Percentiles rank a stretch among this genome's conserved stretches.
These are phyloP conservation scores for Nomada goodeniana DNA, from an alignment of 2,888 invertebrate genomes.

Conservation along the genomic window DNA sequence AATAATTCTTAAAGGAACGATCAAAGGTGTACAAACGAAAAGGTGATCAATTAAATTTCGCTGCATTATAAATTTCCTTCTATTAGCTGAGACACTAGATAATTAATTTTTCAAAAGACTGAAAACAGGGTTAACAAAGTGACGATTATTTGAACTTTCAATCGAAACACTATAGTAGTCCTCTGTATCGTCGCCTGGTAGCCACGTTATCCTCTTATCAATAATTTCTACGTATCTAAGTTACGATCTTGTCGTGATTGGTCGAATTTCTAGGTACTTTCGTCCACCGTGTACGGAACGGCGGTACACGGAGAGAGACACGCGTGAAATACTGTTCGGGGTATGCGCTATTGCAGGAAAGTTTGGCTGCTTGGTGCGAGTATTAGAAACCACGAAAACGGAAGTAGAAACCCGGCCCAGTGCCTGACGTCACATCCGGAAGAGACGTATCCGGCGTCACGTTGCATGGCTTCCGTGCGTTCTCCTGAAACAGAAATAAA, in stretches of 20 bases:
- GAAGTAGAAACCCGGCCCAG: constrained; percentile 73
- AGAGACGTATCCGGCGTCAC: constrained; percentile 84
- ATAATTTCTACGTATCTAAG: constrained; percentile 40
- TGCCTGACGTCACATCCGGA: constrained; percentile 74
- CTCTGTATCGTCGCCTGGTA: not conserved
- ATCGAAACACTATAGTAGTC: not conserved
- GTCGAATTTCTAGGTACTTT: constrained; percentile 60
- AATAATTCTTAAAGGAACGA: constrained; percentile 3
- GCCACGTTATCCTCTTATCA: constrained; percentile 28
- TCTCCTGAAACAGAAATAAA: constrained; percentile 84
- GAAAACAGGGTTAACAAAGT: not conserved
- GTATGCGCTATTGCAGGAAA: constrained; percentile 73
- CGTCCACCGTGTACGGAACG: not conserved
- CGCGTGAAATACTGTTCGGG: constrained; percentile 69
- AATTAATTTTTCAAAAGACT: not conserved
- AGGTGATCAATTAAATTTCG: too few species aligned
- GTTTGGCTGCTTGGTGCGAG: constrained; percentile 75
- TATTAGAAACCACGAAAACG: constrained; percentile 78
- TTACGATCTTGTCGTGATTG: constrained; percentile 51
- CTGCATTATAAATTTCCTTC: too few species aligned
- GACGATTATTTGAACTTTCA: not conserved
- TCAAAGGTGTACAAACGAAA: too few species aligned
- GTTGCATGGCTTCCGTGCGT: constrained; percentile 88
- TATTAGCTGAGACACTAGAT: too few species aligned
- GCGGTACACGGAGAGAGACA: constrained; percentile 23